Evolutionary conservation across 2,797 vertebrate species (phyloP).

Genomic region (Sebastes trivittatus): DNA sequence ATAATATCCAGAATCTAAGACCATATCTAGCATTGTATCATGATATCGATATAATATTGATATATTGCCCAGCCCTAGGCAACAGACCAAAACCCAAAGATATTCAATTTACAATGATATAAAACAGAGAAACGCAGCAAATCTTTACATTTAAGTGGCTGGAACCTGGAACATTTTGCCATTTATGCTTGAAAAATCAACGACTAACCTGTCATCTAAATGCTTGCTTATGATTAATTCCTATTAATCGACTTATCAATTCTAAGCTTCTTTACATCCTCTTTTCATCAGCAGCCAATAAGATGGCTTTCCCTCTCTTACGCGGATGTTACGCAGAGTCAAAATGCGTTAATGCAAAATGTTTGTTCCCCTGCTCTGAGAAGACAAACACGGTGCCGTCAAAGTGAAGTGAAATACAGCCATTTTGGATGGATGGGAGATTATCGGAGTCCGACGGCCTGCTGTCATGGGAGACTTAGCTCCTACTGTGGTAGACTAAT

Average conservation of each 20-base stretch:
- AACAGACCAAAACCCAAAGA: neutral
- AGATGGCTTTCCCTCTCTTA: neutral
- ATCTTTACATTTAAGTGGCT: neutral
- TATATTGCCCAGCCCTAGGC: too few relatives aligned
- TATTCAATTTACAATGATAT: neutral
- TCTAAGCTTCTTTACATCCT: neutral
- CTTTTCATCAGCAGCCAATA: neutral
- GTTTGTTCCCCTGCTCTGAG: neutral
- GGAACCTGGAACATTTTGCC: neutral
- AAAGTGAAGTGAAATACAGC: constrained; percentile 39
- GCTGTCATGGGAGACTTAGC: constrained; percentile 53
- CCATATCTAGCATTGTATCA: too few relatives aligned
- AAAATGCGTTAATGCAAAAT: neutral
- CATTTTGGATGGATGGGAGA: constrained; percentile 48
- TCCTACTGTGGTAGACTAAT: constrained; percentile 58
- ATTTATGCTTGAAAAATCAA: neutral
- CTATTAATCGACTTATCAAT: neutral
- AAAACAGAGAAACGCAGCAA: neutral
- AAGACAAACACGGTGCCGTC: constrained; percentile 28
- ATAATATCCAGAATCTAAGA: too few relatives aligned
- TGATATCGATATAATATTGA: too few relatives aligned
- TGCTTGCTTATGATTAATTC: neutral
- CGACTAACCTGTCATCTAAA: neutral
- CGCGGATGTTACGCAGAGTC: neutral
- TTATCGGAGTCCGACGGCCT: constrained; percentile 41